Evolutionary conservation across 2,113 vertebrate species (phyloP).

Genomic region (Isichthys henryi): DNA sequence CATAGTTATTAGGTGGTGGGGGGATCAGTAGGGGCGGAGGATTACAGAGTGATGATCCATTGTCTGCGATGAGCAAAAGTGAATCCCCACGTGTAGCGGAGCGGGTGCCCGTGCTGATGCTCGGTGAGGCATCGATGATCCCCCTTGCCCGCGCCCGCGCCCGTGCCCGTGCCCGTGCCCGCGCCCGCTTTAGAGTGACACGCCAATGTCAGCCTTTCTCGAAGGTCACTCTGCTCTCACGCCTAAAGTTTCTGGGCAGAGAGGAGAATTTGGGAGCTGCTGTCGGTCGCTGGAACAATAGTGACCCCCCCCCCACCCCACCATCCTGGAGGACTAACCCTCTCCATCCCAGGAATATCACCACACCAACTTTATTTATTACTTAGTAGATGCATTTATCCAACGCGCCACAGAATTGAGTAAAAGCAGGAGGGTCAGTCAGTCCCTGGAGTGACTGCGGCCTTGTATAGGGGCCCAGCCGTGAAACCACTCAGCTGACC

Average conservation of each 20-base stretch:
- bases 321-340: slow-evolving; percentile 44
- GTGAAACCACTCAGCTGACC: background rate
- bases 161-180: slow-evolving; percentile 45
- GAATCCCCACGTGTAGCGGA: slow-evolving; percentile 75
- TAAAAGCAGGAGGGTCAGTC: background rate
- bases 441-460: background rate
- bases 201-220: slow-evolving; percentile 69
- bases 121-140: slow-evolving; percentile 70
- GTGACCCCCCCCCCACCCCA: slow-evolving; percentile 27
- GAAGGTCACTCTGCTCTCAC: slow-evolving; percentile 49
- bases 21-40: slow-evolving; percentile 57
- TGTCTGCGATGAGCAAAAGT: slow-evolving; percentile 64
- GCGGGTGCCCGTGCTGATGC: slow-evolving; percentile 67
- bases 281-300: slow-evolving; percentile 46
- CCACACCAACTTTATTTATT: slow-evolving; percentile 19
- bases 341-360: slow-evolving; percentile 33
- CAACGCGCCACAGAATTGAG: background rate
- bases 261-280: slow-evolving; percentile 54
- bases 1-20: slow-evolving; percentile 56
- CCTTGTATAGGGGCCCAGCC: background rate
- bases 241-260: slow-evolving; percentile 58
- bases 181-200: slow-evolving; percentile 54
- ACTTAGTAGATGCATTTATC: background rate
- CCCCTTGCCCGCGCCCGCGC: slow-evolving; percentile 34
- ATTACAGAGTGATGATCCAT: slow-evolving; percentile 68